A percentile compares a stretch with the other conserved stretches of the same genome.
Evolutionary conservation across 2,888 invertebrate genomes (phyloP).

Genomic region (Megaustenia siamemsis): DNA sequence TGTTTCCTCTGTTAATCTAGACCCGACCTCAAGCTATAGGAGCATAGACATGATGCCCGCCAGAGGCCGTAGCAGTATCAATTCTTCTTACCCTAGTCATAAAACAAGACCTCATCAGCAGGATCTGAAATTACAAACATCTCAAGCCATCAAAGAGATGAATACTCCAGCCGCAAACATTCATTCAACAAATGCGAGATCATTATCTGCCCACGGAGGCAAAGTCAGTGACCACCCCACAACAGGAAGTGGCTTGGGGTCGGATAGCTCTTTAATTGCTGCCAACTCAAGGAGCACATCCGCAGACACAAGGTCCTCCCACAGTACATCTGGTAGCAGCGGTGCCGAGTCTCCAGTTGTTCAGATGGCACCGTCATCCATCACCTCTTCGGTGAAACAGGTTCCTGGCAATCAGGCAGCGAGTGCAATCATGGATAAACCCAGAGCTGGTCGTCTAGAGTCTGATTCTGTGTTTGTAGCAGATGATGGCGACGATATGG

Average conservation of each 20-base stretch:
- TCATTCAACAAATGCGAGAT: not conserved
- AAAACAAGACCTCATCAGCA: constrained; percentile 28
- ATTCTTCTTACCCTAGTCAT: constrained; percentile 58
- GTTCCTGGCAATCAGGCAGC: constrained; percentile 50
- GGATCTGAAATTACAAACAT: constrained; percentile 34
- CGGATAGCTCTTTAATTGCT: constrained; percentile 58
- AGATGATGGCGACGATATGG: not conserved
- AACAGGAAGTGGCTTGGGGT: not conserved
- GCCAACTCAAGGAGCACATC: constrained; percentile 64
- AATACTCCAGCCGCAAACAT: constrained; percentile 35
- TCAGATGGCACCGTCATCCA: not conserved
- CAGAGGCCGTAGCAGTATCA: constrained; percentile 65
- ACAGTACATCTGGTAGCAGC: constrained; percentile 57
- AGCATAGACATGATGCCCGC: constrained; percentile 44
- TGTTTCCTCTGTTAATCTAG: constrained; percentile 56
- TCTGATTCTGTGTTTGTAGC: constrained; percentile 55
- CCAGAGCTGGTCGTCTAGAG: not conserved
- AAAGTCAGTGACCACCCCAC: constrained; percentile 15
- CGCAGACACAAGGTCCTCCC: constrained; percentile 65
- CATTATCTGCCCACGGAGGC: not conserved
- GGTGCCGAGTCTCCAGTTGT: constrained; percentile 28
- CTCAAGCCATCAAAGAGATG: constrained; percentile 41
- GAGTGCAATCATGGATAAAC: not conserved
- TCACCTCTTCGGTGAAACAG: not conserved
- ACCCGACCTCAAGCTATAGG: constrained; percentile 37